Conservation (phyloP, 2,113 vertebrate species). For the Anser brachyrhynchus region DNA sequence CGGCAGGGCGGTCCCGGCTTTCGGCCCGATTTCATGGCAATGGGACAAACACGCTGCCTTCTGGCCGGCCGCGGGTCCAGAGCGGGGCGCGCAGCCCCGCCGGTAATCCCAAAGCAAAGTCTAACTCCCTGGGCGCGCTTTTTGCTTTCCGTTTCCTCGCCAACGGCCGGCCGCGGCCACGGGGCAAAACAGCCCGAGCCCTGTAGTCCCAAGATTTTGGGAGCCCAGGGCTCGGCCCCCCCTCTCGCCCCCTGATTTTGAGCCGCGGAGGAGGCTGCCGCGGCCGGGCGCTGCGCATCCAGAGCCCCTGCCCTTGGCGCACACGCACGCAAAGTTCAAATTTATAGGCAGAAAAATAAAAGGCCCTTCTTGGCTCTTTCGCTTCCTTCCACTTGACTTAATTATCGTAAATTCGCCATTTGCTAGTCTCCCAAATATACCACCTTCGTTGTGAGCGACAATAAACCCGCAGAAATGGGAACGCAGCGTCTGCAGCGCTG, state of each 20-base stretch:
- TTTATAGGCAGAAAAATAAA: not conserved
- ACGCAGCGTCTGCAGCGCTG: not conserved
- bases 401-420: slow-evolving; percentile 36
- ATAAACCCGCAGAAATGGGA: slow-evolving; percentile 5
- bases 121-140: not conserved
- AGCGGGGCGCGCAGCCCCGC: not conserved
- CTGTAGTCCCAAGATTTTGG: not conserved
- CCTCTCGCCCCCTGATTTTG: fast-evolving
- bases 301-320: not conserved
- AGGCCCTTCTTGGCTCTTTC: slow-evolving; percentile 1
- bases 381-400: slow-evolving; percentile 36
- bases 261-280: not conserved
- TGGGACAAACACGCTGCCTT: slow-evolving; percentile 9
- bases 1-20: not conserved
- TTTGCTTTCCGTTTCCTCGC: not conserved
- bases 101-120: slow-evolving; percentile 33
- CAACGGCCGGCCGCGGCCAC: not conserved
- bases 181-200: not conserved
- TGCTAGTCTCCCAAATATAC: not conserved
- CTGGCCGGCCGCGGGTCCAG: not conserved
- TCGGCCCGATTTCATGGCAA: slow-evolving; percentile 50
- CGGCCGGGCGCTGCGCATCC: not conserved
- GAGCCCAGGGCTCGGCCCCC: fast-evolving
- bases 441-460: slow-evolving; percentile 15
- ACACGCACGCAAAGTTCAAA: not conserved